phyloP scores from a whole-genome alignment of 2,797 vertebrate species.

The Chelmon rostratus region DNA sequence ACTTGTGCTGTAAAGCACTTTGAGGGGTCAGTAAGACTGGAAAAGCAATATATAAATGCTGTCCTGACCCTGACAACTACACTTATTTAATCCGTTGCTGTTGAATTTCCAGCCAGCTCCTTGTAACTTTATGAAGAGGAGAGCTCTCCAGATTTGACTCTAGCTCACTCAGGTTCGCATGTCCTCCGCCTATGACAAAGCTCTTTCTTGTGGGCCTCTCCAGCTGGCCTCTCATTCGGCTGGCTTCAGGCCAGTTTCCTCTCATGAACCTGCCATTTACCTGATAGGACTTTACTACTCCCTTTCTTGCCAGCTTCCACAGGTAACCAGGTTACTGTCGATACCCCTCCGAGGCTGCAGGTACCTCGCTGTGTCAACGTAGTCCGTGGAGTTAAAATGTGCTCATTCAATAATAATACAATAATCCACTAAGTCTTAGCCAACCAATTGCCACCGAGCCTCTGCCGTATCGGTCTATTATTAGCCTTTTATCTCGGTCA shows the following conservation, averaged over 20 bases:
- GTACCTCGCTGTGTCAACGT: conserved; percentile 1
- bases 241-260: conserved; percentile 26
- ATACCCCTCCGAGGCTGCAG: conserved; percentile 11
- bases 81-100: neutral
- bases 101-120: neutral
- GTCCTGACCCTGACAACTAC: neutral
- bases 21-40: too few species aligned
- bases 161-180: conserved; percentile 12
- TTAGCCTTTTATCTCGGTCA: conserved; percentile 72
- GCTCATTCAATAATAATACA: conserved; percentile 61
- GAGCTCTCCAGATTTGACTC: neutral
- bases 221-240: conserved; percentile 13
- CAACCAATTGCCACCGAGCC: conserved; percentile 35
- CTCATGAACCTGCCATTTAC: conserved; percentile 30
- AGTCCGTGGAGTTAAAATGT: conserved; percentile 25
- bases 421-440: conserved; percentile 63
- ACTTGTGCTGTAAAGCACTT: too few species aligned
- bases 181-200: neutral
- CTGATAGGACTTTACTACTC: conserved; percentile 30
- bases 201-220: conserved; percentile 15
- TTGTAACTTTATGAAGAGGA: neutral
- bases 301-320: conserved; percentile 13
- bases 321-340: conserved; percentile 24
- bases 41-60: too few species aligned
- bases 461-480: conserved; percentile 56